These are phyloP conservation scores for Salpingus planirostris DNA, from an alignment of 2,888 invertebrate genomes.

Conservation along the genomic window DNA sequence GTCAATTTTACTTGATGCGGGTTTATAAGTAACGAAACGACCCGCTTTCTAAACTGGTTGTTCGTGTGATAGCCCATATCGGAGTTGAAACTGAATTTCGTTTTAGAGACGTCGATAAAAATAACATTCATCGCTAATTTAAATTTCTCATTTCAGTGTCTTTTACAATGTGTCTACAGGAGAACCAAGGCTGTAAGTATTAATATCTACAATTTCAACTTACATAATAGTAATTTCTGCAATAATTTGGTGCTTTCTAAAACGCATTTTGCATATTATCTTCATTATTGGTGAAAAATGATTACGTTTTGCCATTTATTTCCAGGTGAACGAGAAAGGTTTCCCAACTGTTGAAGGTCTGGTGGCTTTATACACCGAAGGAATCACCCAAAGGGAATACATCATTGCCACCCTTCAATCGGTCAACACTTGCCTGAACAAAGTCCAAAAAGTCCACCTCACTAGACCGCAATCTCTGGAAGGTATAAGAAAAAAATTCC, in stretches of 20 bases:
- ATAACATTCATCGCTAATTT: conserved; percentile 1
- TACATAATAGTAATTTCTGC: background rate
- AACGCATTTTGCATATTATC: conserved; percentile 4
- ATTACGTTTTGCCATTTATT: conserved; percentile 18
- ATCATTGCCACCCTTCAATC: conserved; percentile 66
- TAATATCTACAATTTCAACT: background rate
- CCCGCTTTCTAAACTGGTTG: conserved; percentile 19
- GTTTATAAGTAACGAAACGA: conserved; percentile 2
- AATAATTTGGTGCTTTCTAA: background rate
- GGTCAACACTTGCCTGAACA: conserved; percentile 57
- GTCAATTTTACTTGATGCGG: background rate
- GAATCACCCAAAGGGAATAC: conserved; percentile 68
- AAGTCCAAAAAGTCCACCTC: conserved; percentile 42
- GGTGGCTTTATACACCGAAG: conserved; percentile 64
- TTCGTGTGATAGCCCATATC: conserved; percentile 6
- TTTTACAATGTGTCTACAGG: conserved; percentile 69
- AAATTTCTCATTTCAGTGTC: conserved; percentile 50
- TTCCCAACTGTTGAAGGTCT: conserved; percentile 68
- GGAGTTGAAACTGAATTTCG: too few relatives aligned
- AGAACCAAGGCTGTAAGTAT: conserved; percentile 69
- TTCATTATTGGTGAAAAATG: conserved; percentile 3
- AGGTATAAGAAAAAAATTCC: conserved; percentile 20
- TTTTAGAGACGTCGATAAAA: too few relatives aligned
- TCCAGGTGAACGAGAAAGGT: conserved; percentile 59
- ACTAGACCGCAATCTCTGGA: conserved; percentile 27